Evolutionary conservation across 2,888 invertebrate species (phyloP).

Genomic region (Charanyca ferruginea): DNA sequence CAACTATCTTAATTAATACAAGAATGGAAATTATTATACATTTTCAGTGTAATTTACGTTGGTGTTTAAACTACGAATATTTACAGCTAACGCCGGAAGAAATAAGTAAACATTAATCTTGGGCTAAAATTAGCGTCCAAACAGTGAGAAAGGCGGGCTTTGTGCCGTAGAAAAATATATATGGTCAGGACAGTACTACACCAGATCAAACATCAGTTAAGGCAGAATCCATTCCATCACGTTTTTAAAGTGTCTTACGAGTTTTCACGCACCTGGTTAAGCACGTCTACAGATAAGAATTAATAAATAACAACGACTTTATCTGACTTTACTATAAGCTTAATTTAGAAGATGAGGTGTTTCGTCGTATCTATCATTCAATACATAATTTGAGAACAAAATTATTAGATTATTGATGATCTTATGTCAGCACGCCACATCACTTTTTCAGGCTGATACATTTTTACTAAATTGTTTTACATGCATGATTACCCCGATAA

Average conservation of each 20-base stretch:
- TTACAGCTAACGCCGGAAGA: slow-evolving; percentile 81
- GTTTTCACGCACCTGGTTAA: slow-evolving; percentile 61
- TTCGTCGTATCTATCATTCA: slow-evolving; percentile 1
- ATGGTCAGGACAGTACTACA: slow-evolving; percentile 32
- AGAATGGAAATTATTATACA: slow-evolving; percentile 58
- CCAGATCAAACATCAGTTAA: slow-evolving; percentile 9
- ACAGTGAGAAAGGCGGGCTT: slow-evolving; percentile 66
- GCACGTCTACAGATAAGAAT: slow-evolving; percentile 59
- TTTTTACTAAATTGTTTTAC: slow-evolving; percentile 45
- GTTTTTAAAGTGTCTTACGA: slow-evolving; percentile 34
- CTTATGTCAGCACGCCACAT: slow-evolving; percentile 38
- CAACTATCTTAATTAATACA: slow-evolving; percentile 54
- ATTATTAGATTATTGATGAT: slow-evolving; percentile 19
- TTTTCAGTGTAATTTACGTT: slow-evolving; percentile 64
- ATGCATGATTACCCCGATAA: slow-evolving; percentile 51
- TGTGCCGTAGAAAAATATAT: slow-evolving; percentile 64
- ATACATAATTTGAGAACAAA: slow-evolving; percentile 17
- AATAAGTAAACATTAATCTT: slow-evolving; percentile 77
- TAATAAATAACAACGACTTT: slow-evolving; percentile 19
- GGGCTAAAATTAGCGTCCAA: slow-evolving; percentile 80
- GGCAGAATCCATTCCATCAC: slow-evolving; percentile 62
- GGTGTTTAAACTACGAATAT: slow-evolving; percentile 76
- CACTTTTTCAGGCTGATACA: slow-evolving; percentile 25
- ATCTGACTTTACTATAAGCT: slow-evolving; percentile 10
- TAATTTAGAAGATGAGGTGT: background rate